Evolutionary conservation across 1,140 invertebrate species (phyloP), one percentile per base, ranked within the genome.

Genomic region (Aculops lycopersici): DNA sequence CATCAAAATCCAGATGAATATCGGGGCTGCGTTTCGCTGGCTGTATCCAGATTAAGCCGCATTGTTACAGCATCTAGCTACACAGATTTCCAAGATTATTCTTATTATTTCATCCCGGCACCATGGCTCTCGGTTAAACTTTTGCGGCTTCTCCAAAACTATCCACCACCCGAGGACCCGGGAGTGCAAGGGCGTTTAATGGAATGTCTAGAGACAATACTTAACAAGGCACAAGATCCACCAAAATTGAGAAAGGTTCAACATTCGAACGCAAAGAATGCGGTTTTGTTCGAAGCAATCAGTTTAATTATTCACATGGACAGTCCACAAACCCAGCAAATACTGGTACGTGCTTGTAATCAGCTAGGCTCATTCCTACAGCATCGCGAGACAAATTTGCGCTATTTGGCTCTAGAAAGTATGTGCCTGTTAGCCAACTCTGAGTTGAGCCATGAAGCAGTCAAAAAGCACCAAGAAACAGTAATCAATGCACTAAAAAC

Each of bases 171-270:
- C 53, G 50, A 52, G 17, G 51, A 52, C 63, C 79, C 83, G 24
- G 83, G 84, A 15, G 80, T 94, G 1, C 65, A 80, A 43, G 84
- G 83, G 2, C 68, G 88, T 41, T 61, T 98, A 31, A 88, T 88
- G 51, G 92, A 99, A 63, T 97, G 90, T 53, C 60, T 99, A 50
- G 92, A 99, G 61, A 94, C 86, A n/a, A 97, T 99, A 52, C 64
- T 99, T 47, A 97, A 97, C 55, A 97, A 97, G 65, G 90, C 88
- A 17, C 86, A 95, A 58, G 92, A 99, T 55, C 84, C 90, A 41
- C 88, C 88, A 21, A 98, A 98, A 58, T 97, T 90, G 18, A 99
- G 98, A 61, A 99, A 99, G 62, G 86, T 97, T 37, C 92, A 98
- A 64, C 92, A 99, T 60, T 94, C 88, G 19, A 98, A 98, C 65